Conservation (phyloP, 2,888 invertebrate genomes). For the Strigamia transsilvanica region DNA sequence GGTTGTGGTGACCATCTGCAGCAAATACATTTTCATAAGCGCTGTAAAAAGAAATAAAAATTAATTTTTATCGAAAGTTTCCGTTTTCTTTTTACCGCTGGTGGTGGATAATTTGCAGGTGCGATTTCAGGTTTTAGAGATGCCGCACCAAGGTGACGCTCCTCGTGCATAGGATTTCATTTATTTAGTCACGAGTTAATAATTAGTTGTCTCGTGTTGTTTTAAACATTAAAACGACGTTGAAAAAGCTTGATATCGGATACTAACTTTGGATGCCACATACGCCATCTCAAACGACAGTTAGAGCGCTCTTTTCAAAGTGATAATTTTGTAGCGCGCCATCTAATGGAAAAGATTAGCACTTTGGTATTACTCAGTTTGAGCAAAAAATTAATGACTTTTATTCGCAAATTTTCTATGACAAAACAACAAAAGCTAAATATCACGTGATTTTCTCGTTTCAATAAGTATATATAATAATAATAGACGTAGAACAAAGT, state of each 20-base stretch:
- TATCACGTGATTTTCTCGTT: slow-evolving; percentile 13
- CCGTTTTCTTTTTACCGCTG: too few species aligned
- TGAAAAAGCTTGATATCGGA: too few species aligned
- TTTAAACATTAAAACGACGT: too few species aligned
- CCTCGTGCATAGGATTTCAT: too few species aligned
- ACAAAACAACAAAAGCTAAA: slow-evolving; percentile 15
- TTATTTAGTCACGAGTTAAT: too few species aligned
- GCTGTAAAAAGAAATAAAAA: not conserved
- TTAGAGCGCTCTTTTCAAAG: not conserved
- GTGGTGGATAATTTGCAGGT: not conserved
- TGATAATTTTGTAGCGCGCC: not conserved
- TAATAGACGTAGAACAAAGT: not conserved
- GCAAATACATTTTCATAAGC: not conserved
- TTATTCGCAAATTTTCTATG: slow-evolving; percentile 3
- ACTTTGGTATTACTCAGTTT: not conserved
- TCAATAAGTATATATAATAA: not conserved
- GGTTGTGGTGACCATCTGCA: not conserved
- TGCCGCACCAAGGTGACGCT: not conserved
- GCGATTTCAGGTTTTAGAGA: not conserved
- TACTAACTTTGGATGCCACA: too few species aligned
- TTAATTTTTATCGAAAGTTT: not conserved
- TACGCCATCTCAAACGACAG: too few species aligned
- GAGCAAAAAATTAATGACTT: not conserved
- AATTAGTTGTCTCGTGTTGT: too few species aligned
- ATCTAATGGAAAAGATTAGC: not conserved